Base-by-base conservation (phyloP, 2,888 invertebrate species). In the Prenolepis imparis region DNA sequence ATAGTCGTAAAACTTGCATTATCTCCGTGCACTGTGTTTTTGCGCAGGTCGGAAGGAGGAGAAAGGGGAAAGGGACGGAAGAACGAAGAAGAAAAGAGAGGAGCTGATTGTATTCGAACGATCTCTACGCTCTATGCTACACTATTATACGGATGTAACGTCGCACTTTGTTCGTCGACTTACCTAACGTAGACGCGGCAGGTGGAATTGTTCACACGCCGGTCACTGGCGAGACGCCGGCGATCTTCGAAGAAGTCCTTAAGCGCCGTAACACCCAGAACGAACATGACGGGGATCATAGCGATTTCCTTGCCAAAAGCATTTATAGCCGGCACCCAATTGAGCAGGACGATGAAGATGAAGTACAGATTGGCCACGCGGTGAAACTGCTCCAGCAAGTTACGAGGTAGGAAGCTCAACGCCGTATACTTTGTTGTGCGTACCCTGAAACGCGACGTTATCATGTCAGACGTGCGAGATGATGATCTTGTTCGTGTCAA, bases 291-390 rank as follows among this genome's bases (percentile, higher is more conserved):
- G 3, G 99, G 99, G 91, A 99, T 96, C 98, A 99, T 98, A 21
- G 99, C 98, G 90, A 99, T 96, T 95, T 99, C 99, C 94, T 98
- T 99, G 87, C 98, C 99, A 95, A 99, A 99, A 4, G 99, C 99
- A 95, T 98, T 98, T 86, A 99, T 98, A 52, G 97, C 97, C 3
- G 99, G 99, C 94, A 99, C 97, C 98, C 98, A 99, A 95, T 99
- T 99, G 88, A 99, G 96, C 91, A 99, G 95, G 92, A 99, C 98
- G 94, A 99, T 99, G 94, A 99, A 98, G 93, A 99, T 97, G 95
- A 99, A 99, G 96, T 99, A 99, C 93, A 99, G 96, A 96, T 99
- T 99, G 87, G 99, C 99, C 93, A 99, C 98, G 86, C 99, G 97
- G 95, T 99, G 99, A 95, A 99, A 99, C 95, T 99, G 99, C 95